Base-by-base conservation (phyloP, 2,888 invertebrate species). In the Salpingus planirostris region DNA sequence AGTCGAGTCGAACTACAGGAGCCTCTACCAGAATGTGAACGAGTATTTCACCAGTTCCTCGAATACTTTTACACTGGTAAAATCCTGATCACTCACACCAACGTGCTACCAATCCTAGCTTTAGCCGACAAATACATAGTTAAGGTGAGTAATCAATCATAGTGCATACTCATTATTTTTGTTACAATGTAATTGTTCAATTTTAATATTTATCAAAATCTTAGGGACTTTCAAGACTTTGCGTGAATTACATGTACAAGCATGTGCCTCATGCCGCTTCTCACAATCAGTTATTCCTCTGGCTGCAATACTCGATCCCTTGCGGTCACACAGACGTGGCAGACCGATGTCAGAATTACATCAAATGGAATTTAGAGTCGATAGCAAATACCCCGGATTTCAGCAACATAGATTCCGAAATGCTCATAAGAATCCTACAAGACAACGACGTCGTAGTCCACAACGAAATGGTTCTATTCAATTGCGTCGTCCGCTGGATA, bases 111-210 rank as follows among this genome's bases (percentile, higher is more conserved):
- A 3, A 78, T 93, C 46, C 69, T 95, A 30, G 85, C 85, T 6
- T 68, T 95, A 33, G 92, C 91, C 22, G 95, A 95, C 64, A 95
- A 95, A 66, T 95, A 95, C 65, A 90, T 92, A 68, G 88, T 95
- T 8, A 83, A 80, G 72, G 83, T 81, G 61, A 57, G 57, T 42
- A 22, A 27, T 22, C 25, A 21, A 10, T n/a, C n/a, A n/a, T n/a
- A n/a, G n/a, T n/a, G n/a, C n/a, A n/a, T n/a, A n/a, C n/a, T n/a
- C n/a, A n/a, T n/a, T n/a, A n/a, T n/a, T n/a, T n/a, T n/a, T n/a
- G n/a, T n/a, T n/a, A n/a, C n/a, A n/a, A n/a, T n/a, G n/a, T n/a
- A n/a, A n/a, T n/a, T n/a, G n/a, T n/a, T n/a, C n/a, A n/a, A n/a
- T n/a, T n/a, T n/a, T n/a, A n/a, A n/a, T n/a, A n/a, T n/a, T n/a